Conservation (phyloP, 64 coral and sea anemone species). For the Montipora sp. region DNA sequence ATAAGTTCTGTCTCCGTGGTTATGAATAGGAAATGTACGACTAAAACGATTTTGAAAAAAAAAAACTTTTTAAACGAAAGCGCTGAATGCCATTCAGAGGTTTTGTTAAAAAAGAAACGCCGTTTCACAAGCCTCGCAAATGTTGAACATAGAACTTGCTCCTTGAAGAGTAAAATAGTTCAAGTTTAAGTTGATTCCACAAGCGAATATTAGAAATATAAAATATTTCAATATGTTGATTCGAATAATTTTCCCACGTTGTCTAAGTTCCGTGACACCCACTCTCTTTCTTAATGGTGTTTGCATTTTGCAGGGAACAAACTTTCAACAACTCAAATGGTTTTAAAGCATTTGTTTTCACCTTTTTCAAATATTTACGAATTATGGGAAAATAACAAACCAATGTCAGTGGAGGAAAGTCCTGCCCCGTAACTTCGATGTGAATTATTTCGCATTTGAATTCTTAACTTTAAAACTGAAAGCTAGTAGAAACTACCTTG, state of each 20-base stretch:
- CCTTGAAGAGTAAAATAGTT: too few species aligned
- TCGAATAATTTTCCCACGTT: background rate
- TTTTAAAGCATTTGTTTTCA: background rate
- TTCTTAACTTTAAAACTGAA: background rate
- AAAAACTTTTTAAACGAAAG: background rate
- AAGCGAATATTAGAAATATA: background rate
- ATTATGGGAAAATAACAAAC: background rate
- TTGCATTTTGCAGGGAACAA: background rate
- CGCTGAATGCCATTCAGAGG: too few species aligned
- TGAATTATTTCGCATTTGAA: background rate
- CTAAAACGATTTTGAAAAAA: background rate
- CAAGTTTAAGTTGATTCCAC: background rate
- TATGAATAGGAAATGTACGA: background rate
- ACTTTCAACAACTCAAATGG: background rate
- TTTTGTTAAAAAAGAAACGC: too few species aligned
- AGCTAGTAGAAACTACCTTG: background rate
- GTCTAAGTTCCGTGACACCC: background rate
- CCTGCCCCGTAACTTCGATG: background rate
- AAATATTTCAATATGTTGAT: background rate
- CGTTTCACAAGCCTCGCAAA: too few species aligned
- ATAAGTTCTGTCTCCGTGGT: slow-evolving; percentile 9
- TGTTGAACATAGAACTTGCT: background rate
- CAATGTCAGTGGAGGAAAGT: background rate
- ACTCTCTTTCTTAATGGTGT: background rate
- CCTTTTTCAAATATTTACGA: background rate